Conservation (phyloP, 2,797 vertebrate species). For the Bradypodion ventrale region DNA sequence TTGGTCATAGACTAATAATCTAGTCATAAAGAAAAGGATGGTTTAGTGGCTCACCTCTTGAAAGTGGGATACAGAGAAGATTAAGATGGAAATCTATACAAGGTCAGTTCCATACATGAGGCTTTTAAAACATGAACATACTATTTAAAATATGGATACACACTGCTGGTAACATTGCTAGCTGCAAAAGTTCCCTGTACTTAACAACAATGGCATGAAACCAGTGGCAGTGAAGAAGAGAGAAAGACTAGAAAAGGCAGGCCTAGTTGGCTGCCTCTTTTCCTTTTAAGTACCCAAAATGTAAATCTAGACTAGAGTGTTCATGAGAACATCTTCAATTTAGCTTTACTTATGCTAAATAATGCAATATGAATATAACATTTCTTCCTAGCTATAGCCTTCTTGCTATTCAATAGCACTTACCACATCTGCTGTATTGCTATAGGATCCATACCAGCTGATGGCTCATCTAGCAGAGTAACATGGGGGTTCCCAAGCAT, state of each 20-base stretch:
- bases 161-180: not conserved
- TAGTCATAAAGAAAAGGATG: not conserved
- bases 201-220: not conserved
- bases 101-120: not conserved
- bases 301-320: no score
- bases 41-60: not conserved
- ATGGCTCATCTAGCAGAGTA: conserved; percentile 92
- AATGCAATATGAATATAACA: not conserved
- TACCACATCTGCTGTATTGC: conserved; percentile 98
- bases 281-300: no score
- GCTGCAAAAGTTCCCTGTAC: not conserved
- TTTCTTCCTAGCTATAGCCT: not conserved
- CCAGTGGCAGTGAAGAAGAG: no score
- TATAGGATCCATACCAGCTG: conserved; percentile 94
- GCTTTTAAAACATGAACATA: not conserved
- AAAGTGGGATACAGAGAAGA: not conserved
- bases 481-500: conserved; percentile 94
- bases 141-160: not conserved
- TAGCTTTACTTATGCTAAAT: no score
- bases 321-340: no score
- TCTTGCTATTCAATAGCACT: conserved; percentile 52
- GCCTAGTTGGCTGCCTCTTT: no score
- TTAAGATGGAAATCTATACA: not conserved
- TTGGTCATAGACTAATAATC: not conserved
- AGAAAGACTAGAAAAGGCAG: no score